phyloP scores from a whole-genome alignment of 2,888 invertebrate genomes.

The Polyploca ridens region DNA sequence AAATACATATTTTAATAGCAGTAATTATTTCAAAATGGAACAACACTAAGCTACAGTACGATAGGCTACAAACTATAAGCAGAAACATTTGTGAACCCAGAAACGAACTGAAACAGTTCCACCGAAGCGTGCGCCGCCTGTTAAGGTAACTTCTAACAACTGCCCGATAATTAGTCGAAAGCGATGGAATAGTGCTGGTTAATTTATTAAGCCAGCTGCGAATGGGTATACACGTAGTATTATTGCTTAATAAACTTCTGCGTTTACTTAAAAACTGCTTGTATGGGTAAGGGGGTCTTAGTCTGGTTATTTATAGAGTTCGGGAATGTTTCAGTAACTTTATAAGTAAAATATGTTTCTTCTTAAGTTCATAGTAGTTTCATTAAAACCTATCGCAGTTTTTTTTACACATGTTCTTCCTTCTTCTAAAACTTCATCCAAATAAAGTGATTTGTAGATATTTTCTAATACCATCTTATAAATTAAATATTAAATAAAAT shows the following conservation, averaged over 20 bases:
- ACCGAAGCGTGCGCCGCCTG: background rate
- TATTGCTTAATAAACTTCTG: background rate
- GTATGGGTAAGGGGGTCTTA: no score
- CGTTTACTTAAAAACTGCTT: background rate
- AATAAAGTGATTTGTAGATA: no score
- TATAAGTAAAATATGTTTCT: background rate
- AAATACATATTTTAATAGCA: no score
- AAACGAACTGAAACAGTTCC: background rate
- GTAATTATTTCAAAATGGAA: background rate
- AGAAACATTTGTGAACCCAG: background rate
- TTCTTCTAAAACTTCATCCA: no score
- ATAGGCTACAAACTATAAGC: background rate
- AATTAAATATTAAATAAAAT: no score
- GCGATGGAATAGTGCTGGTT: conserved; percentile 19
- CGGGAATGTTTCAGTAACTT: background rate
- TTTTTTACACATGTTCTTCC: no score
- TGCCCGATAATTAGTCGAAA: conserved; percentile 39
- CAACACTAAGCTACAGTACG: background rate
- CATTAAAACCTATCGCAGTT: no score
- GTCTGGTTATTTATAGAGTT: background rate
- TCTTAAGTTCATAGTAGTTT: background rate
- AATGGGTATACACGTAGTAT: conserved; percentile 5
- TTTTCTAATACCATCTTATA: no score
- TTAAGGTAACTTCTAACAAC: conserved; percentile 27
- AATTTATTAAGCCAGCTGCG: conserved; percentile 31